Base-by-base conservation (phyloP, 2,113 vertebrate genomes). In the Heterocephalus glaber region DNA sequence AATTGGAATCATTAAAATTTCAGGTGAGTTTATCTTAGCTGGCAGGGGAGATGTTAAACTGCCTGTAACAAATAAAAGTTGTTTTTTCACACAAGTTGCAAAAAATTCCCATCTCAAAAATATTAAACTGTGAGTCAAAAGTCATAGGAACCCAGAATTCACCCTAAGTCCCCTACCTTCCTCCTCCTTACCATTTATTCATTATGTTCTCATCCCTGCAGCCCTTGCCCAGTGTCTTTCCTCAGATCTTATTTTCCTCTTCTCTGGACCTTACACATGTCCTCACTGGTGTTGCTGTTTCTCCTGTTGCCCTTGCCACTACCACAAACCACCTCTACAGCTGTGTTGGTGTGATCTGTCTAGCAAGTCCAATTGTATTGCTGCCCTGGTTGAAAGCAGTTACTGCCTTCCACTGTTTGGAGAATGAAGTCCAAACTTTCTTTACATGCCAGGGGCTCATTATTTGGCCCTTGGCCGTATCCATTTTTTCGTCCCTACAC, bases 1-100 rank as follows among this genome's bases (percentile, higher is more conserved):
- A 96, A 95, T 88, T 26, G n/a, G 49, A 70, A 83, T 87, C 52
- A 86, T 94, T 35, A n/a, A n/a, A n/a, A n/a, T n/a, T n/a, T 72
- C 38, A 79, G 35, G 28, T 92, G 47, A 95, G 54, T 70, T 95
- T 97, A 65, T 85, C 28, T 87, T 92, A 95, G 70, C 88, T 90
- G 24, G 22, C 49, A 47, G 70, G 88, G 5, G 89, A 90, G 60
- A 76, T 79, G 52, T 65, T 84, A 94, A 93, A 84, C 20, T 84
- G 58, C 63, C 86, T 88, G 52, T 60, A 93, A 61, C n/a, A 94
- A 92, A 49, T 82, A 65, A 93, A 95, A 90, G 82, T 44, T 52
- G 10, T 72, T 49, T 8, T 63, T 95, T 87, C 33, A 41, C 20
- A 12, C 56, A 88, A 68, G 38, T 58, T 38, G 52, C 13, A 74